Evolutionary conservation across 2,113 vertebrate species (phyloP), one percentile per base, ranked within the genome.

Genomic region (Zapornia atra): DNA sequence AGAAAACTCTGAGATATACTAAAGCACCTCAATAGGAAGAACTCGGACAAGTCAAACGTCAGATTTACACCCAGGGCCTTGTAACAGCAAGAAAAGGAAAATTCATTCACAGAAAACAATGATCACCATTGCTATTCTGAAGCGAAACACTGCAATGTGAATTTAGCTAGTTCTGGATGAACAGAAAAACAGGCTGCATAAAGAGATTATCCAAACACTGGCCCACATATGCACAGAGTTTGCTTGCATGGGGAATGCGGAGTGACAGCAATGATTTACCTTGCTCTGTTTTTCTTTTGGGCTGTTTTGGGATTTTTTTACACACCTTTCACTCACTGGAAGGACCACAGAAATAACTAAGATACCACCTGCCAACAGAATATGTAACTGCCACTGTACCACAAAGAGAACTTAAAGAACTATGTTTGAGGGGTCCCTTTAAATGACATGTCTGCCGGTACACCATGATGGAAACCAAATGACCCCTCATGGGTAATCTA

Each of bases 401-500:
- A 63, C 21, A 44, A 40, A 68, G 26, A 6, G 19, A 14, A 51
- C 42, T 65, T 19, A 57, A 53, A 83, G 57, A 83, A 48, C 51
- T 22, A 7, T 38, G 29, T 85, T 85, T 57, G 31, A 51, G 76
- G 38, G 26, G 61, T 91, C 78, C 8, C 36, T 60, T 72, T 73
- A 90, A 89, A 86, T 60, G 70, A 76, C 64, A 72, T 15, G 44
- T 51, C 56, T 19, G 13, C 16, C 92, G 79, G 75, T 83, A 80
- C 85, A 92, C 78, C 85, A 92, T 64, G 44, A 91, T 70, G 66
- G 76, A 94, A 92, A 86, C 80, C 63, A 95, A 96, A 88, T 78
- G 88, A 91, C 79, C 89, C 68, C 92, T 82, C 82, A 22, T 80
- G 84, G 50, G 82, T 89, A 94, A 95, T 95, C 95, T 75, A 72